Evolutionary conservation across 2,113 vertebrate species (phyloP).

Genomic region (Amblyopsis rosae): DNA sequence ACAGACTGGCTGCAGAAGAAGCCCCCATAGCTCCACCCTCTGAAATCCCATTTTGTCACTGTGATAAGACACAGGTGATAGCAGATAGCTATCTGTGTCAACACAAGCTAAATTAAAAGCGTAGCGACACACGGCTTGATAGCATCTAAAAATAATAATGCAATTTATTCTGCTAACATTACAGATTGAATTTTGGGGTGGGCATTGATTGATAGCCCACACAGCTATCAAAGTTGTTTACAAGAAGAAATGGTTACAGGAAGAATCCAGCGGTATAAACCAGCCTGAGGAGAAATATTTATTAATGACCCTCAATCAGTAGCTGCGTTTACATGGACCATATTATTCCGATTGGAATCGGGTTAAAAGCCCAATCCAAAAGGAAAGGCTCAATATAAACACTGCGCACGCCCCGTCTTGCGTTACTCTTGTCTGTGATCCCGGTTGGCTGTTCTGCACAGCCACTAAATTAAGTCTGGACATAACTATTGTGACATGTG

Average conservation of each 20-base stretch:
- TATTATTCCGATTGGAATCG: too few species aligned
- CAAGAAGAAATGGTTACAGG: not conserved
- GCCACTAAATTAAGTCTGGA: too few species aligned
- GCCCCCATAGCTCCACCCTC: constrained; percentile 68
- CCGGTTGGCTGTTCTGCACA: too few species aligned
- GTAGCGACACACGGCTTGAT: constrained; percentile 72
- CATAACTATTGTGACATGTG: too few species aligned
- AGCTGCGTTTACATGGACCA: too few species aligned
- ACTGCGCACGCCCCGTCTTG: too few species aligned
- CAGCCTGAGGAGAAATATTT: too few species aligned
- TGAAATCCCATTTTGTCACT: constrained; percentile 79
- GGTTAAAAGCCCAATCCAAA: too few species aligned
- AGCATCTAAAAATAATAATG: constrained; percentile 75
- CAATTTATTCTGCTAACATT: constrained; percentile 81
- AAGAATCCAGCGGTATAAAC: too few species aligned
- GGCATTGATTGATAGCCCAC: constrained; percentile 62
- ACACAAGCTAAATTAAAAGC: constrained; percentile 87
- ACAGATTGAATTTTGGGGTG: constrained; percentile 74
- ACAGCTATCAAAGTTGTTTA: constrained; percentile 47
- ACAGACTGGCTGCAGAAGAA: constrained; percentile 77
- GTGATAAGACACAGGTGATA: constrained; percentile 81
- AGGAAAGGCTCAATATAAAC: too few species aligned
- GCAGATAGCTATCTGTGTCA: constrained; percentile 83
- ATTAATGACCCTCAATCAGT: too few species aligned
- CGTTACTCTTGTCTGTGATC: too few species aligned